phyloP scores from a whole-genome alignment of 2,113 vertebrate species.

The Paraplagusia blochii region DNA sequence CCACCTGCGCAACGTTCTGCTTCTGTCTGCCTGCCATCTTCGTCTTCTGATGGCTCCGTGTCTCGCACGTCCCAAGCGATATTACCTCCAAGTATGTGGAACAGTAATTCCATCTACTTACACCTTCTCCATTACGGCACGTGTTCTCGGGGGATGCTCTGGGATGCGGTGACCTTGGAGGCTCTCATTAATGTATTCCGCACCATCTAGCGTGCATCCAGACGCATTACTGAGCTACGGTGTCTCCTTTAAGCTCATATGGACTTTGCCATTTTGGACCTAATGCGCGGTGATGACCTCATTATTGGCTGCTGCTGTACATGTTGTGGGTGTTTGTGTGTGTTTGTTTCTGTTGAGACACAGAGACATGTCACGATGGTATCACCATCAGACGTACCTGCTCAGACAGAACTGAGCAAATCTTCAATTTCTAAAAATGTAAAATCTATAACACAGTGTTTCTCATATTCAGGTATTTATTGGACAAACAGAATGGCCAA shows the following conservation, averaged over 20 bases:
- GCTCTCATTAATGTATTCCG: conserved; percentile 7
- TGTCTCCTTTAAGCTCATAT: conserved; percentile 21
- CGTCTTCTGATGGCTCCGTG: background rate
- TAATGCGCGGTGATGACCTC: conserved; percentile 48
- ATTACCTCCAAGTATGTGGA: background rate
- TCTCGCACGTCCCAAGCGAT: background rate
- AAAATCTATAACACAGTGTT: too few species aligned
- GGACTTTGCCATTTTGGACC: conserved; percentile 38
- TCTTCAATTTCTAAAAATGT: too few species aligned
- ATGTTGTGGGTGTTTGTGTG: background rate
- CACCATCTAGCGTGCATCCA: conserved; percentile 13
- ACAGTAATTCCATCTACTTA: conserved; percentile 5
- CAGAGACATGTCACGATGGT: conserved; percentile 10
- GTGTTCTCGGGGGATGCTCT: conserved; percentile 12
- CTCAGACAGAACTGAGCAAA: too few species aligned
- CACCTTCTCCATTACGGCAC: conserved; percentile 12
- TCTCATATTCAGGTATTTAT: too few species aligned
- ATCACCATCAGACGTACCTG: too few species aligned
- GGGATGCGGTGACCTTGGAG: conserved; percentile 40
- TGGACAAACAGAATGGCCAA: too few species aligned
- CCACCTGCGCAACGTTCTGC: background rate
- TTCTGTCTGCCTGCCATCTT: background rate
- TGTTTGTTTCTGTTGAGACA: conserved; percentile 27
- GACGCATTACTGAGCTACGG: conserved; percentile 10
- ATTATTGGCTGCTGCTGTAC: conserved; percentile 28